A percentile compares a stretch with the other conserved stretches of the same genome.
Conservation (phyloP, 1,140 invertebrate species). For the Mycetomoellerius zeteki region DNA sequence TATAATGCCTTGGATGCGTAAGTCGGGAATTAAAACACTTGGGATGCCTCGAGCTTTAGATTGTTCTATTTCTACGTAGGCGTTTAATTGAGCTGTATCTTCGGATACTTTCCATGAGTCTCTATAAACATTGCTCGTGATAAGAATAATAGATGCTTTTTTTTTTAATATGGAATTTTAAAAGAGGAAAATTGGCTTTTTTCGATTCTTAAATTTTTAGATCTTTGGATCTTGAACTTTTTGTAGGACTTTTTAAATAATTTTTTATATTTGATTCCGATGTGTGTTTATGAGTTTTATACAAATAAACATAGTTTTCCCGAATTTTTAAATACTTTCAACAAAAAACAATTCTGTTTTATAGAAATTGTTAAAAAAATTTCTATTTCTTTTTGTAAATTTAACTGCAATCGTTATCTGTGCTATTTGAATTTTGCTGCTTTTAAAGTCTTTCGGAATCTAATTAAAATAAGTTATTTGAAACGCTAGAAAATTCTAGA, state of each 20-base stretch:
- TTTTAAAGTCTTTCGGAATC: neutral
- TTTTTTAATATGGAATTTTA: neutral
- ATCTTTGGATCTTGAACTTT: neutral
- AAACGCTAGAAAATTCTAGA: neutral
- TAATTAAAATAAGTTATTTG: neutral
- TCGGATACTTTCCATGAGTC: neutral
- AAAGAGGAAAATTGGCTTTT: neutral
- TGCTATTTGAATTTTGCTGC: neutral
- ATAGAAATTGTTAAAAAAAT: neutral
- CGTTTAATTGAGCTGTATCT: conserved; percentile 14
- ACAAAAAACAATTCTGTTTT: neutral
- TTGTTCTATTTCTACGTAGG: conserved; percentile 2
- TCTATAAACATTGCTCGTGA: neutral
- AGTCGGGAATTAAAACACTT: conserved; percentile 11
- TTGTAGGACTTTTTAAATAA: neutral
- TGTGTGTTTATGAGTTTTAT: neutral
- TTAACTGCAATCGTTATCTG: neutral
- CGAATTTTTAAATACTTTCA: neutral
- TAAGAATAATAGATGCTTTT: neutral
- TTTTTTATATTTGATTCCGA: neutral
- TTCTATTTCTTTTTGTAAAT: neutral
- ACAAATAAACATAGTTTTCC: neutral
- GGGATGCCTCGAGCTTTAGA: neutral
- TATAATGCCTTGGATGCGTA: neutral
- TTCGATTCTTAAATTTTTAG: neutral